These are phyloP conservation scores for Melanotaenia boesemani DNA, from an alignment of 2,797 vertebrate genomes.

Conservation along the genomic window DNA sequence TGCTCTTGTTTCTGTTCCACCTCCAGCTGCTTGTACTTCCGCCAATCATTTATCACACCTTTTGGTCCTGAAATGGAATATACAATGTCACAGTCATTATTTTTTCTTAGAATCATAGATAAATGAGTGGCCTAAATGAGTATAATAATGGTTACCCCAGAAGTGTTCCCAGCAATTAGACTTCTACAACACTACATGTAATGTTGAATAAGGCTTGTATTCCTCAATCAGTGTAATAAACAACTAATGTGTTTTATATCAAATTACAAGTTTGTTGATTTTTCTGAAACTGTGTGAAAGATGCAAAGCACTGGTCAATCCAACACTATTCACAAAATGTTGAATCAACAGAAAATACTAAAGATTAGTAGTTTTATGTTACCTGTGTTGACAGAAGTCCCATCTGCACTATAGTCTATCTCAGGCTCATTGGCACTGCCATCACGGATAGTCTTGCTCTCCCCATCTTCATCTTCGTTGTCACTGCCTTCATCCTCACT, in stretches of 20 bases:
- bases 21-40: slow-evolving; percentile 96
- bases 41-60: slow-evolving; percentile 98
- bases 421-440: slow-evolving; percentile 76
- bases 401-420: slow-evolving; percentile 87
- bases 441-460: slow-evolving; percentile 79
- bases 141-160: neutral
- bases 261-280: no score
- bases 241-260: no score
- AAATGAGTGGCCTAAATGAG: neutral
- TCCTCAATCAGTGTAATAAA: neutral
- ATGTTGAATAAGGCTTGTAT: neutral
- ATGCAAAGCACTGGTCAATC: no score
- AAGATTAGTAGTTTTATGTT: neutral
- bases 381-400: slow-evolving; percentile 95
- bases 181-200: no score
- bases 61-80: slow-evolving; percentile 88
- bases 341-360: neutral
- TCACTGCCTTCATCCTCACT: slow-evolving; percentile 97
- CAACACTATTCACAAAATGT: neutral
- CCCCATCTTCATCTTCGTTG: slow-evolving; percentile 87
- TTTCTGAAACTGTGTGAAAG: no score
- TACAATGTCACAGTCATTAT: neutral
- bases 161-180: no score
- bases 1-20: slow-evolving; percentile 95
- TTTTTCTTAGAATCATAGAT: neutral